Percentiles rank a stretch among this genome's conserved stretches.
phyloP scores from a whole-genome alignment of 2,888 invertebrate species.

The Pteria penguin region DNA sequence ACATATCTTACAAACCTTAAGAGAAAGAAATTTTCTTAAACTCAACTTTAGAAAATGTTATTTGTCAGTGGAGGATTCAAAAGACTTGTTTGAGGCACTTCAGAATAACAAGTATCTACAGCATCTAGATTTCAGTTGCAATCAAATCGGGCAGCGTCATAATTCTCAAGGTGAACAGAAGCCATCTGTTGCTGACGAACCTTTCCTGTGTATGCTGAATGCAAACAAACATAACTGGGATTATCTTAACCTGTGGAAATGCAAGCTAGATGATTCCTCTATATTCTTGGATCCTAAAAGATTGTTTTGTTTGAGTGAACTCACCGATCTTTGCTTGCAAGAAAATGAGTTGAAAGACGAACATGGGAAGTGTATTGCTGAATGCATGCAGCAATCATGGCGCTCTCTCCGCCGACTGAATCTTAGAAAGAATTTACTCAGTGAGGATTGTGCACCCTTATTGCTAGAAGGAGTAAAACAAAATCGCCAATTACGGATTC shows the following conservation, averaged over 20 bases:
- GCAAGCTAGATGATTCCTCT: not conserved
- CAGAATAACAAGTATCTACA: not conserved
- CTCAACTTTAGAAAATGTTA: not conserved
- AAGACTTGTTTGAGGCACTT: not conserved
- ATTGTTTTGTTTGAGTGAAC: not conserved
- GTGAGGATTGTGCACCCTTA: not conserved
- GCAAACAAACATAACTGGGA: not conserved
- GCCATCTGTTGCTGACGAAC: not conserved
- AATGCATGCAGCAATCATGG: not conserved
- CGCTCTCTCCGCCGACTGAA: not conserved
- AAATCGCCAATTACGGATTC: not conserved
- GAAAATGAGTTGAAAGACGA: not conserved
- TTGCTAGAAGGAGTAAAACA: not conserved
- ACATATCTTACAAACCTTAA: not conserved
- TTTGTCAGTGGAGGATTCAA: not conserved
- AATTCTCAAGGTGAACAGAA: not conserved
- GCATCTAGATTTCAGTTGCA: slow-evolving; percentile 9
- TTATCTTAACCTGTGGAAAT: slow-evolving; percentile 12
- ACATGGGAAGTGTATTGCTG: not conserved
- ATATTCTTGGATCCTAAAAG: not conserved
- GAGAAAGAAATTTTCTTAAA: not conserved
- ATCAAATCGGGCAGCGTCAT: not conserved
- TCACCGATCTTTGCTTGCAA: slow-evolving; percentile 9
- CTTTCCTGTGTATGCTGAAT: not conserved
- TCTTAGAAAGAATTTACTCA: not conserved